These are phyloP conservation scores for Pangasius larnaudii DNA, from an alignment of 2,797 vertebrate species.

Conservation along the genomic window DNA sequence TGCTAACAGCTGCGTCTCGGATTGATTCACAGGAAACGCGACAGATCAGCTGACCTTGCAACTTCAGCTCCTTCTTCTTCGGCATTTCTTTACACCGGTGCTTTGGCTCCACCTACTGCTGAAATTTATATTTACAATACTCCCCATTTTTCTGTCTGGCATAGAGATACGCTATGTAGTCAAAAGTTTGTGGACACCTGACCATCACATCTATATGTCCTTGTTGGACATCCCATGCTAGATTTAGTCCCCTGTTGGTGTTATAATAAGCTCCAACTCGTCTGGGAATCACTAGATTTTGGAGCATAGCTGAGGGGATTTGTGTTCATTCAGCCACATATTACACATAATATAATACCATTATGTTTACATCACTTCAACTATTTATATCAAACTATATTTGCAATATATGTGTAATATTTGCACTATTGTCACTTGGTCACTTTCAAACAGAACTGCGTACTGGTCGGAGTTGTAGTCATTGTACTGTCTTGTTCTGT, in stretches of 20 bases:
- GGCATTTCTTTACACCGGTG: no score
- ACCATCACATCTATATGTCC: not conserved
- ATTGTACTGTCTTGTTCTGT: no score
- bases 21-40: constrained; percentile 17
- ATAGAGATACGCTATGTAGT: not conserved
- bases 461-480: no score
- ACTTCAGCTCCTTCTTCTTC: not conserved
- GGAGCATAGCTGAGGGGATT: not conserved
- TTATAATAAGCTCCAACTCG: not conserved
- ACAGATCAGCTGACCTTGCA: constrained; percentile 32
- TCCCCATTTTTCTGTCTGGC: not conserved
- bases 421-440: no score
- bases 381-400: no score
- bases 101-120: not conserved
- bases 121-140: not conserved
- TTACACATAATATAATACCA: no score
- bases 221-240: not conserved
- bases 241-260: not conserved
- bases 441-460: no score
- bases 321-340: not conserved
- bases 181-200: not conserved
- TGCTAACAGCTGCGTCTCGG: constrained; percentile 4
- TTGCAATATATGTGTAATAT: no score
- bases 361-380: no score
- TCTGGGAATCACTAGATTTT: not conserved